Evolutionary conservation across 2,113 vertebrate genomes (phyloP), one percentile per base, ranked within the genome.

Genomic region (Balaeniceps rex): DNA sequence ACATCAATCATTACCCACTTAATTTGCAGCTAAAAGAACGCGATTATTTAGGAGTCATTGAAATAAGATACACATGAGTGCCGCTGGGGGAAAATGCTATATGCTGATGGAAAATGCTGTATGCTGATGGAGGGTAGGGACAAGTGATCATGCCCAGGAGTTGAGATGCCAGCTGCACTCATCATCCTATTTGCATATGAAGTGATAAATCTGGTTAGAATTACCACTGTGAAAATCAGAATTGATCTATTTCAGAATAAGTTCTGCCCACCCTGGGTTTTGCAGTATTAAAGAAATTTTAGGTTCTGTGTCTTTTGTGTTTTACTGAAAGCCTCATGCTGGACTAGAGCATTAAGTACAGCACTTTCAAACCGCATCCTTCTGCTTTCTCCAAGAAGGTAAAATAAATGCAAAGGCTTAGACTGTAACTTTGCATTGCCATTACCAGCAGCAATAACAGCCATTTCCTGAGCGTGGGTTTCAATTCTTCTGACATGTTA

Each of bases 141-240:
- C 15, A 42, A 91, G 15, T 19, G 68, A 77, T 61, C 46, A 10
- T 25, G 21, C 22, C 76, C 40, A 87, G 2, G 3, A 83, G 31
- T 5, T 40, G 69, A 85, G 86, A 90, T 29, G 38, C 61, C 95
- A 94, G 95, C 47, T 95, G 89, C 68, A 86, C 60, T 87, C 54
- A 94, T 64, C 55, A 83, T 40, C 25, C 44, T 28, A 91, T 93
- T 84, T 96, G 83, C 91, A 96, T 90, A 90, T 75, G 47, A 97
- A 97, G 96, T 60, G 76, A 93, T 84, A 95, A 69, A 97, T 90
- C 94, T 90, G 54, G 63, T 93, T 94, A 93, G 69, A 94, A 96
- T 93, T 64, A 81, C 58, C 76, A 83, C 83, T 40, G 18, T 89
- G 74, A 96, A 93, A 96, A 97, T 52, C 91, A 83, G 38, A 94